Base-by-base conservation (phyloP, 2,113 vertebrate genomes). In the Corynorhinus townsendii region DNA sequence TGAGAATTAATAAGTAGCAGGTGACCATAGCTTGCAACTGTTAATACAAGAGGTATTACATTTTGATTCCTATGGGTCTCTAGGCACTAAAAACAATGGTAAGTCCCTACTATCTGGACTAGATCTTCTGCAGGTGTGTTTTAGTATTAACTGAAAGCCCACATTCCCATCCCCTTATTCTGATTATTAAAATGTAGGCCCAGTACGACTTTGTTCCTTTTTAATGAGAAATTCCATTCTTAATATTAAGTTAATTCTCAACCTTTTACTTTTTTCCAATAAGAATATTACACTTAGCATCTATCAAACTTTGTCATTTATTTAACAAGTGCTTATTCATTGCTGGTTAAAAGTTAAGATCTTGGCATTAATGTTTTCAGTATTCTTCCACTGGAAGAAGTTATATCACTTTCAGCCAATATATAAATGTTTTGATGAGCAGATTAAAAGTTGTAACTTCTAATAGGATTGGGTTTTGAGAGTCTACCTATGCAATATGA, bases 181-280 rank as follows among this genome's bases (percentile, higher is more conserved):
- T 35, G 7, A 94, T 30, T 77, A 49, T 71, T 89, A 86, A 64
- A 94, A 92, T 40, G 33, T 19, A 95, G 33, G 45, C 38, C 71
- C 16, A 79, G 28, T 28, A 92, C 40, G 85, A 49, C 10, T 89
- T 69, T 75, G 10, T 82, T 90, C 22, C 43, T 83, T 94, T 90
- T 92, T 30, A 73, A 93, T 86, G 35, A 92, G 38, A 90, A 96
- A 88, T 49, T 33, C 33, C 30, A 69, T 89, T 94, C 22, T 69
- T 6, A 75, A 68, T 9, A 76, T 77, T 86, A 80, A 56, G 11
- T 75, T 62, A 93, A 77, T 73, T 94, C 59, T 95, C 33, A 84
- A 66, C 9, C 35, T 71, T 77, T 92, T 72, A 83, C 52, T 92
- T 94, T 91, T 90, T 77, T 90, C 43, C n/a, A 90, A n/a, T 47